Conservation (phyloP, 2,113 vertebrate genomes). For the Alligator sinensis region DNA sequence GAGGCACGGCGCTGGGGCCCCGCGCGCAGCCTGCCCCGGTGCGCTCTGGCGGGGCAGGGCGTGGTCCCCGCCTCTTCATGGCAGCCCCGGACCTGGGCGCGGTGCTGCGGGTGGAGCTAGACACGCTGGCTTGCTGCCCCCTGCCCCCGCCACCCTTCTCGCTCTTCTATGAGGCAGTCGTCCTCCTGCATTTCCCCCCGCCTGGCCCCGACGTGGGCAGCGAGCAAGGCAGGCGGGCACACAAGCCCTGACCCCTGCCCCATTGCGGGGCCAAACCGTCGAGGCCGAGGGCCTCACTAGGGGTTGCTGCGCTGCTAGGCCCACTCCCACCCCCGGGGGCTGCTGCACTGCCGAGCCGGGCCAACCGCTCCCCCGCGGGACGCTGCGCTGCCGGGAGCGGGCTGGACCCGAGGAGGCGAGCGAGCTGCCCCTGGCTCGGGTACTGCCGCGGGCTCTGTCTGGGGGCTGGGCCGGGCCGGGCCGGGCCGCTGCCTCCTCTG, state of each 20-base stretch:
- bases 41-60: conserved; percentile 79
- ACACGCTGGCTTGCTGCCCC: conserved; percentile 45
- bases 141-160: conserved; percentile 76
- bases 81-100: conserved; percentile 71
- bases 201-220: background rate
- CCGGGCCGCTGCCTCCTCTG: accelerated
- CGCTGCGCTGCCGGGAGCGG: background rate
- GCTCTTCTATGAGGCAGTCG: conserved; percentile 77
- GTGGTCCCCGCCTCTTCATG: conserved; percentile 71
- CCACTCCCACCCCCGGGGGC: too few species aligned
- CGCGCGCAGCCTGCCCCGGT: conserved; percentile 61
- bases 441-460: too few species aligned
- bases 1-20: conserved; percentile 74
- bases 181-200: conserved; percentile 74
- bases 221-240: background rate
- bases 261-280: too few species aligned
- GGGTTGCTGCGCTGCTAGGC: too few species aligned
- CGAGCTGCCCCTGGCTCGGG: too few species aligned
- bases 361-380: background rate
- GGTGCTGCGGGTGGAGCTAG: conserved; percentile 68
- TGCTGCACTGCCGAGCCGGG: too few species aligned
- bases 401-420: background rate
- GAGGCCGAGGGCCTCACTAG: too few species aligned
- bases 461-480: background rate
- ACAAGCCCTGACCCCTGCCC: too few species aligned